A percentile compares a stretch with the other conserved stretches of the same genome.
These are phyloP conservation scores for Cavia aperea DNA, from an alignment of 2,113 vertebrate species.

Conservation along the genomic window DNA sequence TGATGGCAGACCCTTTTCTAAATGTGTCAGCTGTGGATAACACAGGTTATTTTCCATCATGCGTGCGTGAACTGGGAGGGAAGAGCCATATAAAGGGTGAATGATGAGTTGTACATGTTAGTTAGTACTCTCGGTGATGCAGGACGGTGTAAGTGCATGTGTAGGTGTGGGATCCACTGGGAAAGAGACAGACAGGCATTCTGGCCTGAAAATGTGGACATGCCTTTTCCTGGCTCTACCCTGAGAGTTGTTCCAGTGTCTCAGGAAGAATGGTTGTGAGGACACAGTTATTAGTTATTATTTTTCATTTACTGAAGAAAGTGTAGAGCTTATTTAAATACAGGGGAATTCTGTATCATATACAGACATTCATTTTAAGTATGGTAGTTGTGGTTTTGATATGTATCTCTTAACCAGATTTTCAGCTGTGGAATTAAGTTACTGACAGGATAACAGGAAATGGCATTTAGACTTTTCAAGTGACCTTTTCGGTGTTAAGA, in stretches of 20 bases:
- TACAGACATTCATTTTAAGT: not conserved
- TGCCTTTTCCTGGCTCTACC: not conserved
- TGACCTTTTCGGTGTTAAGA: not conserved
- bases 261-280: not conserved
- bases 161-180: not conserved
- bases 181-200: not conserved
- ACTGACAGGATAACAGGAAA: not conserved
- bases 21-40: not conserved
- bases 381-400: not conserved
- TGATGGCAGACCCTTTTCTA: not conserved
- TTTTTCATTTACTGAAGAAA: not conserved
- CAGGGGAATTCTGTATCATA: not conserved
- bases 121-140: not conserved
- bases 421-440: conserved; percentile 8
- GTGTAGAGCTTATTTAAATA: not conserved
- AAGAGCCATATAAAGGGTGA: not conserved
- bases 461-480: conserved; percentile 14
- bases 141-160: not conserved
- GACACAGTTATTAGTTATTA: not conserved
- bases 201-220: not conserved
- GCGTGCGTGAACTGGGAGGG: not conserved
- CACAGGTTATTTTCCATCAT: not conserved
- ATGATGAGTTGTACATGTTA: not conserved
- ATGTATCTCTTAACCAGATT: not conserved
- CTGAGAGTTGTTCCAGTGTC: not conserved